Base-by-base conservation (phyloP, 1,140 invertebrate genomes). In the Aleiodes sp. region DNA sequence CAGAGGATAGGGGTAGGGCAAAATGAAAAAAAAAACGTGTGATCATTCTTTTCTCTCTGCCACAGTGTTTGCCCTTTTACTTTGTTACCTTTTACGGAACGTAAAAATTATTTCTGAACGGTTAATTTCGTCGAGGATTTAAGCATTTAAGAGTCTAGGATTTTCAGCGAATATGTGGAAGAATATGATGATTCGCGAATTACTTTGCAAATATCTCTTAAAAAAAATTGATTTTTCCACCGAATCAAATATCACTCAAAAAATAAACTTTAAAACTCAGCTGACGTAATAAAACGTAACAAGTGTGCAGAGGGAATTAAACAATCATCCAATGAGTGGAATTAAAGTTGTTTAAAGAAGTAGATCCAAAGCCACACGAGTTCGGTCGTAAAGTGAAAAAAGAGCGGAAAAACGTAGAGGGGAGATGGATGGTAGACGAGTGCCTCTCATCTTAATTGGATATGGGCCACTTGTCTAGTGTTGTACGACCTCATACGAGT, bases 381-480 rank as follows among this genome's bases (percentile, higher is more conserved):
- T 29, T 61, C 19, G 33, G 7, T 8, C n/a, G n/a, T 37, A 8
- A 37, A n/a, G n/a, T 37, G 35, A 37, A 37, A 37, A 37, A 4
- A 33, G 6, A 39, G 14, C n/a, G 29, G 10, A 52, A 31, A 33
- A 28, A 14, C 12, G 41, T n/a, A n/a, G 14, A 14, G n/a, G 24
- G 12, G 41, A 56, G 16, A n/a, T n/a, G n/a, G n/a, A n/a, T n/a
- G n/a, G n/a, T n/a, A n/a, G n/a, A n/a, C n/a, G n/a, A n/a, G n/a
- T n/a, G n/a, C 21, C 63, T 65, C 39, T 52, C 56, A 67, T 19
- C 41, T 71, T 71, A 71, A 71, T 71, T 67, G 60, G 65, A 71
- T 71, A 62, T 31, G 52, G 21, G 24, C 59, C 65, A 67, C 70
- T 35, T 52, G 10, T 68, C 59, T 59, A 8, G 52, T 59, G 57